Base-by-base conservation (phyloP, 2,113 vertebrate species). In the Tragelaphus scriptus region DNA sequence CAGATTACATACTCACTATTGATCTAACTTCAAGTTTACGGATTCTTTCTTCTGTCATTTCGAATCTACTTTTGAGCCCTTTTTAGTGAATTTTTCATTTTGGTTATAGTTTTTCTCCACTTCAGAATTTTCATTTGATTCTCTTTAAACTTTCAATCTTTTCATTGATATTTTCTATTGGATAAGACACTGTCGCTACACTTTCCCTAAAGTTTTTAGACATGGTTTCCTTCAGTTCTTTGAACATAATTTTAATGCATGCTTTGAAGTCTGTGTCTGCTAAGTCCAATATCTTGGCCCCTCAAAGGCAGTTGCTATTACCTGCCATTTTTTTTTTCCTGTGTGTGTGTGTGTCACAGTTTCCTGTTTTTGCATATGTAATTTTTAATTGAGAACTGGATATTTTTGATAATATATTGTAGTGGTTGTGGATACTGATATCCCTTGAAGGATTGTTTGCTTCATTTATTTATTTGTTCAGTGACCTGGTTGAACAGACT, bases 161-260 rank as follows among this genome's bases (percentile, higher is more conserved):
- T 88, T 85, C 49, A 55, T 7, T 80, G 21, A 84, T 84, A 89
- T 26, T 92, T 51, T 88, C 86, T 25, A 49, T 92, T 94, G 95
- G 13, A 61, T 11, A 88, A 94, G 56, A 88, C 21, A 84, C 44
- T 90, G 12, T 61, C 68, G 55, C 88, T 40, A 7, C 36, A 84
- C 21, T 88, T 95, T 68, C 25, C 85, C 80, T 58, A 58, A 84
- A 82, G 80, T 95, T 75, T 47, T 90, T 85, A 88, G 71, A 23
- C 11, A 55, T 32, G 71, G 36, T 77, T 97, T 81, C 25, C 40
- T 84, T 79, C 40, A n/a, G 26, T 85, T 94, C 75, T 94, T 93
- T 94, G 53, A 84, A 84, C 21, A 47, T 44, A 61, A 30, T 97
- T 97, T 96, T 56, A 88, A 91, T 79, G 80, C 53, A 47, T 79